These are phyloP conservation scores for silkworm (Bombyx mori) DNA, from an alignment of 1,140 invertebrate species.

Conservation along the genomic window DNA sequence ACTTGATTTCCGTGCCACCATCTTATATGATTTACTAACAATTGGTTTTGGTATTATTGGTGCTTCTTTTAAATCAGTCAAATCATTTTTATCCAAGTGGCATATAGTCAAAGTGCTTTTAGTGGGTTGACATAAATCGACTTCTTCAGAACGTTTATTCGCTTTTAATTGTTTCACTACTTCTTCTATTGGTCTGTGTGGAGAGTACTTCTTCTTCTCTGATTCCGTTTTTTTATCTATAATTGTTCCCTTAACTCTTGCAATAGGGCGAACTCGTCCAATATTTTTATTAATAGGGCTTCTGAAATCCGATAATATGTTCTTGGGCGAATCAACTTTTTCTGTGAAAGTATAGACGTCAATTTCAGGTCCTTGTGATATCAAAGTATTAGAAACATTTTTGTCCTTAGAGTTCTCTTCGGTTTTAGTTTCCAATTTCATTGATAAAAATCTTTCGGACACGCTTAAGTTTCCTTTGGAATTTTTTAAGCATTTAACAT, in stretches of 20 bases:
- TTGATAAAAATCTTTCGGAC: slow-evolving; percentile 55
- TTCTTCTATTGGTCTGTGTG: slow-evolving; percentile 64
- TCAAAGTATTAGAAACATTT: slow-evolving; percentile 34
- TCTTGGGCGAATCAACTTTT: slow-evolving; percentile 65
- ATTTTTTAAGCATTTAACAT: slow-evolving; percentile 61
- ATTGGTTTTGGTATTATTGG: slow-evolving; percentile 52
- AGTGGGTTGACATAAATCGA: slow-evolving; percentile 21
- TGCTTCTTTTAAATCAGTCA: slow-evolving; percentile 24
- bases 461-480: slow-evolving; percentile 59
- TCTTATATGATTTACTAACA: slow-evolving; percentile 65
- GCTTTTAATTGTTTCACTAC: slow-evolving; percentile 63
- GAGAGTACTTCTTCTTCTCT: slow-evolving; percentile 64
- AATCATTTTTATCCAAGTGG: slow-evolving; percentile 17
- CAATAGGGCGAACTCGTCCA: slow-evolving; percentile 63
- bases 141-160: slow-evolving; percentile 52
- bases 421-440: slow-evolving; percentile 53
- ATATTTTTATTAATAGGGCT: slow-evolving; percentile 57
- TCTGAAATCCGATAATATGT: slow-evolving; percentile 57
- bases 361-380: slow-evolving; percentile 56
- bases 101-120: slow-evolving; percentile 16
- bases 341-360: slow-evolving; percentile 57
- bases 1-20: slow-evolving; percentile 63
- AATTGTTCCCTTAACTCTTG: slow-evolving; percentile 67
- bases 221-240: slow-evolving; percentile 62
- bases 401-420: slow-evolving; percentile 53